phyloP scores from a whole-genome alignment of 2,888 invertebrate species.

The Formica aserva region DNA sequence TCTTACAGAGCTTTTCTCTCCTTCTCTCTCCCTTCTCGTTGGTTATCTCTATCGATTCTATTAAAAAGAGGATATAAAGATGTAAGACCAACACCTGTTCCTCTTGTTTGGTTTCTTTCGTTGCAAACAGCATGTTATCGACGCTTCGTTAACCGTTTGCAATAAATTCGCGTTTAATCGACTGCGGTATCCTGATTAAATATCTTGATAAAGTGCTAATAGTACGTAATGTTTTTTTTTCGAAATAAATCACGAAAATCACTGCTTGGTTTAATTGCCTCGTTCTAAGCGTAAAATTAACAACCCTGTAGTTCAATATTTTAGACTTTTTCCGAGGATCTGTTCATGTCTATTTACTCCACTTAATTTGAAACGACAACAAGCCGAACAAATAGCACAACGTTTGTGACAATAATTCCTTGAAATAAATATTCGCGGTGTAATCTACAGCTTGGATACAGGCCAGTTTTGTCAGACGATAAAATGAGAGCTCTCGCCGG shows the following conservation, averaged over 20 bases:
- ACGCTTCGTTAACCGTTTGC: constrained; percentile 28
- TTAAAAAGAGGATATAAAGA: constrained; percentile 13
- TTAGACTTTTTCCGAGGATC: constrained; percentile 1
- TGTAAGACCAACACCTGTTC: constrained; percentile 8
- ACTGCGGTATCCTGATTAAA: neutral
- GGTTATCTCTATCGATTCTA: constrained; percentile 30
- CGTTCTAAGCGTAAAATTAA: constrained; percentile 30
- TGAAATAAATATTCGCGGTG: constrained; percentile 24
- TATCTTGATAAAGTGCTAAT: constrained; percentile 36
- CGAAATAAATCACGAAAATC: constrained; percentile 17
- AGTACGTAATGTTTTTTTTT: constrained; percentile 10
- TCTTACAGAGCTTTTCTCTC: neutral
- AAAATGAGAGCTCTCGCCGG: neutral
- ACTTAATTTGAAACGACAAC: constrained; percentile 15
- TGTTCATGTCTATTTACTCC: constrained; percentile 10
- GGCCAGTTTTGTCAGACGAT: constrained; percentile 24
- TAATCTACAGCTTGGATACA: constrained; percentile 26
- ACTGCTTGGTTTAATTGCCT: constrained; percentile 23
- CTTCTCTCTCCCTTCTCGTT: neutral
- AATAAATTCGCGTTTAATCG: constrained; percentile 22
- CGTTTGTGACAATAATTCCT: constrained; percentile 12
- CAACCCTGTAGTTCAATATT: neutral
- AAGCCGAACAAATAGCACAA: neutral
- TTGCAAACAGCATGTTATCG: constrained; percentile 32
- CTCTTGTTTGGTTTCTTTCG: neutral